Evolutionary conservation across 2,888 invertebrate species (phyloP).

Genomic region (Rugalucina vietnamica): DNA sequence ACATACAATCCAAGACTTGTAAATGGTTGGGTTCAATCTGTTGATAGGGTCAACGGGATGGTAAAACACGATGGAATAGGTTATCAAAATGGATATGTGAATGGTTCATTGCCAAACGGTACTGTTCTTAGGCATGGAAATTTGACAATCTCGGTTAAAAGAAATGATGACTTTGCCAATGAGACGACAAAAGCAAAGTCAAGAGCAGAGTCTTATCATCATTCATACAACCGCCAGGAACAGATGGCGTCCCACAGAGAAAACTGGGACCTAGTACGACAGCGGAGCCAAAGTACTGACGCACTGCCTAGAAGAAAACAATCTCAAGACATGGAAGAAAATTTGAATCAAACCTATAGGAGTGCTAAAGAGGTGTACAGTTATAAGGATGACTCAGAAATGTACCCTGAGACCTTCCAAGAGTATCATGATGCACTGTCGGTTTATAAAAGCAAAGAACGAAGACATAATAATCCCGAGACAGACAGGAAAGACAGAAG

Average conservation of each 20-base stretch:
- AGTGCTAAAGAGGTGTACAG: background rate
- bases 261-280: background rate
- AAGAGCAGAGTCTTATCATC: background rate
- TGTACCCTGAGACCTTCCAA: background rate
- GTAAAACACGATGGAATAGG: background rate
- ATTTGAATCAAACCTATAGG: background rate
- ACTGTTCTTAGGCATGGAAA: background rate
- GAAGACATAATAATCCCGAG: background rate
- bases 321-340: background rate
- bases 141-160: background rate
- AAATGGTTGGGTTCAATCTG: background rate
- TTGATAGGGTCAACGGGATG: background rate
- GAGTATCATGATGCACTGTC: background rate
- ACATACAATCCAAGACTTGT: background rate
- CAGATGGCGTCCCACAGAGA: conserved; percentile 5
- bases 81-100: background rate
- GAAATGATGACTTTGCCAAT: background rate
- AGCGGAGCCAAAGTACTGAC: background rate
- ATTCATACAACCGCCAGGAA: background rate
- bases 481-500: background rate
- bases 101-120: background rate
- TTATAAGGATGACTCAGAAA: background rate
- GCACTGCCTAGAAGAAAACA: background rate
- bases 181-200: background rate
- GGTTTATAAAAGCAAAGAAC: too few relatives aligned